Evolutionary conservation across 2,797 vertebrate species (phyloP).

Genomic region (Propithecus perrieri): DNA sequence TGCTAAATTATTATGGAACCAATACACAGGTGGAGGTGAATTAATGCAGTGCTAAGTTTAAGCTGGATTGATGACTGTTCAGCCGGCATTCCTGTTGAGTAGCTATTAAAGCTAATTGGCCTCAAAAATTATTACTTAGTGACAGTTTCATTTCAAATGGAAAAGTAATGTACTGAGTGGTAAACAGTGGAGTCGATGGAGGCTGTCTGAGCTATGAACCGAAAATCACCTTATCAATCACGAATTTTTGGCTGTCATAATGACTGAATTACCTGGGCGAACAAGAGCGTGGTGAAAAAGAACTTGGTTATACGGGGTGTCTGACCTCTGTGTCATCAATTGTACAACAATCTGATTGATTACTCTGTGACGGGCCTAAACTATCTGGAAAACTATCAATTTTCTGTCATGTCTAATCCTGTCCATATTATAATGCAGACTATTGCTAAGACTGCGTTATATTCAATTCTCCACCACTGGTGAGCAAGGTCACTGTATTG

Average conservation of each 20-base stretch:
- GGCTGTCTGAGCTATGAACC: background rate
- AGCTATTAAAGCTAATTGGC: constrained; percentile 47
- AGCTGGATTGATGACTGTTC: constrained; percentile 52
- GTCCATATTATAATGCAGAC: constrained; percentile 59
- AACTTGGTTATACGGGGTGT: constrained; percentile 40
- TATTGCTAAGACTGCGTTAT: constrained; percentile 39
- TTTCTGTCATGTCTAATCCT: constrained; percentile 72
- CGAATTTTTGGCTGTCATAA: constrained; percentile 65
- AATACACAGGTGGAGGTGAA: background rate
- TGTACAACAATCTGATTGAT: constrained; percentile 62
- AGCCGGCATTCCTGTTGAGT: constrained; percentile 38
- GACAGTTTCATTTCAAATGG: constrained; percentile 60
- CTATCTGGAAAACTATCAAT: constrained; percentile 67
- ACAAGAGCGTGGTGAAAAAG: background rate
- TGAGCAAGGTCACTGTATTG: constrained; percentile 58
- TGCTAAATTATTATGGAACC: constrained; percentile 46
- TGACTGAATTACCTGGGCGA: constrained; percentile 66
- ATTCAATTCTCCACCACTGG: constrained; percentile 31
- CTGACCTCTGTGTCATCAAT: constrained; percentile 65
- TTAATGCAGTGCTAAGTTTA: background rate
- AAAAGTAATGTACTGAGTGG: constrained; percentile 3
- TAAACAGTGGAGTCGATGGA: constrained; percentile 19
- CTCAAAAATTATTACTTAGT: constrained; percentile 57
- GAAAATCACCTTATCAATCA: constrained; percentile 67
- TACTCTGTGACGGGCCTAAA: constrained; percentile 57